Percentiles rank a stretch among this genome's conserved stretches.
These are phyloP conservation scores for Achroia grisella DNA, from an alignment of 1,140 invertebrate species.

Conservation along the genomic window DNA sequence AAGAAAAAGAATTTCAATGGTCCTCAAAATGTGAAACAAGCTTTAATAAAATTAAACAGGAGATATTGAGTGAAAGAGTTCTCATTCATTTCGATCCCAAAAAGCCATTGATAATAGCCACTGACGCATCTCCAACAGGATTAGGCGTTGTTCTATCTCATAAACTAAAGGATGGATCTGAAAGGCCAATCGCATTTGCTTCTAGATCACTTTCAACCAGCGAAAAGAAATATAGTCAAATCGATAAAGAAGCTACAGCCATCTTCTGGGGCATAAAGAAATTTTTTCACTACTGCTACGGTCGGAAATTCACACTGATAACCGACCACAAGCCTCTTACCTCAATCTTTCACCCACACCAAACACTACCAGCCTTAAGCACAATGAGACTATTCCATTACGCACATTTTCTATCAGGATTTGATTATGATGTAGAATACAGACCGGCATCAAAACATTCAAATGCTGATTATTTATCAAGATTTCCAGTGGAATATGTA, in stretches of 20 bases:
- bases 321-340: slow-evolving; percentile 68
- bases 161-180: slow-evolving; percentile 1
- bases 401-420: slow-evolving; percentile 38
- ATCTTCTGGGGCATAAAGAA: no score
- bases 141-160: slow-evolving; percentile 7
- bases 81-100: slow-evolving; percentile 40
- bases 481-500: not conserved
- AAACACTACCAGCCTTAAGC: slow-evolving; percentile 27
- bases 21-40: slow-evolving; percentile 17
- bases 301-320: no score
- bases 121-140: slow-evolving; percentile 6
- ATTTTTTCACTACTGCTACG: slow-evolving; percentile 8
- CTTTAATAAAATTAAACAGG: slow-evolving; percentile 22
- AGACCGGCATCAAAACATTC: not conserved
- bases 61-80: slow-evolving; percentile 18
- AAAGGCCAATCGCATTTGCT: slow-evolving; percentile 2
- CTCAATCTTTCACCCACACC: no score
- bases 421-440: slow-evolving; percentile 44
- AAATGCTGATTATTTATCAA: not conserved
- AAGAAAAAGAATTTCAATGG: slow-evolving; percentile 20
- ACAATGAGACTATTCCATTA: slow-evolving; percentile 41
- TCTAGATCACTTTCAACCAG: slow-evolving; percentile 4
- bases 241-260: no score
- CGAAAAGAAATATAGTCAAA: slow-evolving; percentile 9
- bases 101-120: slow-evolving; percentile 4